A percentile compares a stretch with the other conserved stretches of the same genome.
These are phyloP conservation scores for Iguana delicatissima DNA, from an alignment of 2,797 vertebrate species.

Conservation along the genomic window DNA sequence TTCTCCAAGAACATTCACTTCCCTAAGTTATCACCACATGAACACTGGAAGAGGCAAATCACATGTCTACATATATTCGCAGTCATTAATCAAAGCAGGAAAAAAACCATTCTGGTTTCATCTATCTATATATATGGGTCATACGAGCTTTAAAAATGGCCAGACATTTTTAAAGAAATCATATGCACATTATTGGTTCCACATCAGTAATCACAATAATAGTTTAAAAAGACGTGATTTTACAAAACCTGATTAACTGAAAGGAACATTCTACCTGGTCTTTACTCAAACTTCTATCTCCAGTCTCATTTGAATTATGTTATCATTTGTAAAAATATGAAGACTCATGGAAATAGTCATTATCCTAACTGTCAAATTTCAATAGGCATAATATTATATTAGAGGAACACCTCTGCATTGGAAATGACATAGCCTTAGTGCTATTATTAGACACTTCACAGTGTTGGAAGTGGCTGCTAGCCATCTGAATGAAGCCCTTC, in stretches of 20 bases:
- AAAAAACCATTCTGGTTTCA: not conserved
- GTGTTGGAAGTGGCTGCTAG: not conserved
- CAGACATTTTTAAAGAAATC: not conserved
- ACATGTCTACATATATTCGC: not conserved
- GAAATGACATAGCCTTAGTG: not conserved
- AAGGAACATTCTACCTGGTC: not conserved
- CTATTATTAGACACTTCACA: not conserved
- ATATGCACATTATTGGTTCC: not conserved
- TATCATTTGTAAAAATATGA: fast-evolving
- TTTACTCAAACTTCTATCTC: constrained; percentile 1
- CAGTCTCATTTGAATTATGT: not conserved
- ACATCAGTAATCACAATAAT: not conserved
- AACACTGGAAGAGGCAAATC: not conserved
- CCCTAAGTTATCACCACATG: not conserved
- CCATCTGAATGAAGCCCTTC: not conserved
- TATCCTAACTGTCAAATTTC: constrained; percentile 10
- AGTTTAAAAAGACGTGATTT: not conserved
- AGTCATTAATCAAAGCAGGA: not conserved
- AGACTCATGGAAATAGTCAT: not conserved
- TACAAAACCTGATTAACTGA: not conserved
- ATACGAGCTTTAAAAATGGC: not conserved
- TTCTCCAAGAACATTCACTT: not conserved
- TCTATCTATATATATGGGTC: not conserved
- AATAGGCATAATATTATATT: not conserved
- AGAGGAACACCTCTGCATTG: not conserved